Evolutionary conservation across 2,797 vertebrate genomes (phyloP), one percentile per base, ranked within the genome.

Genomic region (Epinephelus coioides): DNA sequence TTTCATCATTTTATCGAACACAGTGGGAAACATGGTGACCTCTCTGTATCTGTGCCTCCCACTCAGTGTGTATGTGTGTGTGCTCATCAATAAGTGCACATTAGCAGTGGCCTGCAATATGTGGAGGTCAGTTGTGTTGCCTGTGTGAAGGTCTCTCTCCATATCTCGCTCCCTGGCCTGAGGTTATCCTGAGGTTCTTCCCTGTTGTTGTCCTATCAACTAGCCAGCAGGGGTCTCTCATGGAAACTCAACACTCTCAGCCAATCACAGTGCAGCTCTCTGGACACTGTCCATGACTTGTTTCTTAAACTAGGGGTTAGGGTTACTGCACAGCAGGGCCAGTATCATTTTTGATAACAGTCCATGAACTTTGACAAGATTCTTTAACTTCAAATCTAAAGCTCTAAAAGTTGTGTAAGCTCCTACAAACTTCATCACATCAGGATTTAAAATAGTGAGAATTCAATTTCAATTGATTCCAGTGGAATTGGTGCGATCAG

Each of bases 181-280:
- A 44, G 57, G 66, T 53, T 21, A 44, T 60, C 25, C 25, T 1
- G 0, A 64, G 38, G 6, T 5, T 3, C 56, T 69, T 80, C 60
- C 25, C 21, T 46, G 34, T 67, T 76, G 70, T 49, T 78, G 17
- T 79, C 17, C 50, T n/a, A 75, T 72, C 49, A 60, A 51, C 14
- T 7, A 68, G 9, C 66, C 78, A 85, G 76, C 56, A 89, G 81
- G 80, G 73, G 83, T 85, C 78, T 81, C 75, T 51, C 46, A 71
- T 69, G 19, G 74, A 55, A 76, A 44, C 56, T 13, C 69, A 34
- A 50, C 34, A 8, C 56, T 60, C 10, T 30, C 34, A 72, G 59
- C 78, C 84, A 84, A 71, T 82, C 69, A 62, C 23, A 69, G 38
- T 25, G 18, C 59, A 66, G 67, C 50, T 46, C 27, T 59, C 30